Evolutionary conservation across 2,113 vertebrate genomes (phyloP).

Genomic region (Amphilophus citrinellus): DNA sequence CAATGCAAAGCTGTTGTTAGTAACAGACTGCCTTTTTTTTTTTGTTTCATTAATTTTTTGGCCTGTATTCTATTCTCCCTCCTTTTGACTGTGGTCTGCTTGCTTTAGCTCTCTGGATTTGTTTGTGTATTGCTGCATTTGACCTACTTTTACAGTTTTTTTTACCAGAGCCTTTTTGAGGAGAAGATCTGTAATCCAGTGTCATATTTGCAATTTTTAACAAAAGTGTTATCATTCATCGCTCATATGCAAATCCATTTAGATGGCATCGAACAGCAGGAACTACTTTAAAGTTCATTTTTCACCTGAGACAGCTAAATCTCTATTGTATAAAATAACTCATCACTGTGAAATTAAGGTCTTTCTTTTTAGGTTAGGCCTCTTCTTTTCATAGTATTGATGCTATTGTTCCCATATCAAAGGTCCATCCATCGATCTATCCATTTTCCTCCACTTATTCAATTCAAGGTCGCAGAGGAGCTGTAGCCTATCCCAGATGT

Average conservation of each 20-base stretch:
- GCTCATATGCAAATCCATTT: constrained; percentile 25
- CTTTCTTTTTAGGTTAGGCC: no score
- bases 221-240: constrained; percentile 1
- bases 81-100: neutral
- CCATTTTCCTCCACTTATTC: no score
- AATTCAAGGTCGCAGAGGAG: no score
- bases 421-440: no score
- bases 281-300: neutral
- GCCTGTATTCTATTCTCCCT: neutral
- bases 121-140: constrained; percentile 24
- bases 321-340: no score
- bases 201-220: constrained; percentile 21
- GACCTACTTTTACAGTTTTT: neutral
- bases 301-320: no score
- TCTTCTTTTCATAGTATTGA: no score
- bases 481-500: no score
- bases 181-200: neutral
- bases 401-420: no score
- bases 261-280: constrained; percentile 14
- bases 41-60: neutral
- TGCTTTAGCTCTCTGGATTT: constrained; percentile 2
- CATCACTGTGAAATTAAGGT: no score
- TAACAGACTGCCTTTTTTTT: neutral
- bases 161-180: constrained; percentile 5
- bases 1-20: neutral